Percentiles rank a stretch among this genome's conserved stretches.
Evolutionary conservation across 2,888 invertebrate genomes (phyloP).

Genomic region (Chalcosyrphus nemorum): DNA sequence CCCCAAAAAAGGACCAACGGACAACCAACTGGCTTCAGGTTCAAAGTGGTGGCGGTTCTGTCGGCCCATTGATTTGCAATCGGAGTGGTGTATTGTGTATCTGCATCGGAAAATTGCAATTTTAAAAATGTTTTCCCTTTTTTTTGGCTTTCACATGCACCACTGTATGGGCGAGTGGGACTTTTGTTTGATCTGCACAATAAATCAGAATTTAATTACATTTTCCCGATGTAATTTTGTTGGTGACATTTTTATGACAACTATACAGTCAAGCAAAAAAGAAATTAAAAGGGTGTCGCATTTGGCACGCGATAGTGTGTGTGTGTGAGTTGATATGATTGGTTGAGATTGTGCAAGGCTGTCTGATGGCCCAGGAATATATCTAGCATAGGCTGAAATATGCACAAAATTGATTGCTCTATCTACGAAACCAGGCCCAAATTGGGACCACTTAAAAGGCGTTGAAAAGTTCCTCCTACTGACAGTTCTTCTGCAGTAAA

Average conservation of each 20-base stretch:
- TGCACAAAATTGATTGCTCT: no score
- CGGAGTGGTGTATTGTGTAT: slow-evolving; percentile 28
- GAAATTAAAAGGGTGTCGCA: slow-evolving; percentile 19
- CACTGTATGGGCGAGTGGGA: slow-evolving; percentile 10
- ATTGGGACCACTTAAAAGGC: no score
- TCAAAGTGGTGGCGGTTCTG: slow-evolving; percentile 28
- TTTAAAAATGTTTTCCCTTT: slow-evolving; percentile 61
- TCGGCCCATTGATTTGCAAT: slow-evolving; percentile 57
- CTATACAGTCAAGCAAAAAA: background rate
- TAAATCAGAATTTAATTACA: slow-evolving; percentile 72
- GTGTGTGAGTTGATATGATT: slow-evolving; percentile 5
- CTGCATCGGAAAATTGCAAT: slow-evolving; percentile 72
- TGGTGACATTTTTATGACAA: slow-evolving; percentile 71
- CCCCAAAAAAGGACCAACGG: slow-evolving; percentile 48
- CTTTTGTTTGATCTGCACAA: slow-evolving; percentile 70
- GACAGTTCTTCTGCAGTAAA: no score
- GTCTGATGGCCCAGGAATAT: no score
- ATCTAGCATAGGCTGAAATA: no score
- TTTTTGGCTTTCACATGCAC: slow-evolving; percentile 6
- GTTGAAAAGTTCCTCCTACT: no score
- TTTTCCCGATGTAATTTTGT: slow-evolving; percentile 65
- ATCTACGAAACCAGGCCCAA: no score
- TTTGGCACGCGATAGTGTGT: slow-evolving; percentile 8
- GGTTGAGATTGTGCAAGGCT: background rate
- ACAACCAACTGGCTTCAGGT: slow-evolving; percentile 22